A percentile compares a stretch with the other conserved stretches of the same genome.
Evolutionary conservation across 64 coral and sea anemone genomes (phyloP).

Genomic region (Catalaphyllia jardinei): DNA sequence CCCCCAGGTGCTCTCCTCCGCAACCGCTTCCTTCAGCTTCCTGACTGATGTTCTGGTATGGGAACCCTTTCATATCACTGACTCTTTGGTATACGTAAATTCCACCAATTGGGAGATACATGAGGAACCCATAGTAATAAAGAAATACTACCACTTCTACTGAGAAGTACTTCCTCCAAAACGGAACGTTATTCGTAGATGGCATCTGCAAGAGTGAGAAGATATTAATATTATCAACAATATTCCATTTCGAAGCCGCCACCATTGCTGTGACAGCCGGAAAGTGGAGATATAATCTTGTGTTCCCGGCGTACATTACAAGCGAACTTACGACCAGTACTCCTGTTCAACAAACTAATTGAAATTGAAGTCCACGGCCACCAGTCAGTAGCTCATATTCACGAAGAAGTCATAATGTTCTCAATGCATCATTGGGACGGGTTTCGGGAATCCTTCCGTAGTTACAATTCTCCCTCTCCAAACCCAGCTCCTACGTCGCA

Average conservation of each 20-base stretch:
- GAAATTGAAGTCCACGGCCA: no score
- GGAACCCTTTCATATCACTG: conserved; percentile 66
- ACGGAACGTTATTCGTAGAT: background rate
- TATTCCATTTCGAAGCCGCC: background rate
- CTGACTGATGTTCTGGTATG: conserved; percentile 58
- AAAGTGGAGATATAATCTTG: no score
- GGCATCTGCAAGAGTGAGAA: background rate
- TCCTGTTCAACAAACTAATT: no score
- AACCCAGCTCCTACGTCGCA: no score
- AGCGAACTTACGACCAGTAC: no score
- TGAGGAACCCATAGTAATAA: conserved; percentile 62
- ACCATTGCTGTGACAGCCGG: no score
- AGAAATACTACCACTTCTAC: conserved; percentile 70
- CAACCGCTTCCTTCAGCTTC: conserved; percentile 7
- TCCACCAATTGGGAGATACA: conserved; percentile 47
- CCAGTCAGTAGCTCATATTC: no score
- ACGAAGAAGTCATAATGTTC: no score
- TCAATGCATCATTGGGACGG: no score
- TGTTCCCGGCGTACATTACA: no score
- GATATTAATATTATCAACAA: background rate
- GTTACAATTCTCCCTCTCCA: no score
- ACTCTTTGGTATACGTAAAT: conserved; percentile 64
- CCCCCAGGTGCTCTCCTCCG: conserved; percentile 15
- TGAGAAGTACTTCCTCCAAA: conserved; percentile 38
- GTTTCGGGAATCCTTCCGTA: no score